Conservation (phyloP, 2,113 vertebrate genomes). For the Mastomys natalensis region DNA sequence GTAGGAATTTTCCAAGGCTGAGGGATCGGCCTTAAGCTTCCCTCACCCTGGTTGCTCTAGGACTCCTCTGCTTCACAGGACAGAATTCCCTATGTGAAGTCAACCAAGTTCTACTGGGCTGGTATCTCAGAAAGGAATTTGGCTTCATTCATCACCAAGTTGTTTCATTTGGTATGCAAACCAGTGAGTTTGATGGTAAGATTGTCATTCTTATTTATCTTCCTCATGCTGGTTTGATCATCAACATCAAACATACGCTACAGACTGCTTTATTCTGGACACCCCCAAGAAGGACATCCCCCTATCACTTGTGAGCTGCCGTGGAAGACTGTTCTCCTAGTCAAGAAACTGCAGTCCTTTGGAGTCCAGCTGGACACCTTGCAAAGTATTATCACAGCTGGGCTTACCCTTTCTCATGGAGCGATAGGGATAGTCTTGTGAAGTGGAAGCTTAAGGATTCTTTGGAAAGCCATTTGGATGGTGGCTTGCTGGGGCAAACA, state of each 20-base stretch:
- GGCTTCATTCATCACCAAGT: neutral
- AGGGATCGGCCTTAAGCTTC: neutral
- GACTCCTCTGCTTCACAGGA: neutral
- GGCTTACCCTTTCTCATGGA: neutral
- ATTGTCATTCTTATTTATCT: too few species aligned
- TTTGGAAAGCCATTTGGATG: too few species aligned
- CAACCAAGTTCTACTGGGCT: neutral
- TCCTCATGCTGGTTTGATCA: neutral
- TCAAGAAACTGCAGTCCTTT: neutral
- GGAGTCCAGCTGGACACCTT: neutral
- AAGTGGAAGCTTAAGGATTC: too few species aligned
- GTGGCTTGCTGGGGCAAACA: too few species aligned
- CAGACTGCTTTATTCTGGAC: neutral
- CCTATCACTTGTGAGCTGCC: neutral
- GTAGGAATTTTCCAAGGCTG: neutral
- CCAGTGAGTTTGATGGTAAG: too few species aligned
- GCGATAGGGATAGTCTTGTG: neutral
- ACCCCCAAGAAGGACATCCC: neutral
- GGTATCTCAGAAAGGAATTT: neutral
- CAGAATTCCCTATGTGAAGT: too few species aligned
- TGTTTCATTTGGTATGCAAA: too few species aligned
- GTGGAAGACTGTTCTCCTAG: neutral
- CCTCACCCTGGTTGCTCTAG: neutral
- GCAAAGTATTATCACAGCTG: neutral
- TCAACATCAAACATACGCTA: neutral